Percentiles rank a stretch among this genome's conserved stretches.
phyloP scores from a whole-genome alignment of 2,888 invertebrate species.

The Synanthedon tipuliformis region DNA sequence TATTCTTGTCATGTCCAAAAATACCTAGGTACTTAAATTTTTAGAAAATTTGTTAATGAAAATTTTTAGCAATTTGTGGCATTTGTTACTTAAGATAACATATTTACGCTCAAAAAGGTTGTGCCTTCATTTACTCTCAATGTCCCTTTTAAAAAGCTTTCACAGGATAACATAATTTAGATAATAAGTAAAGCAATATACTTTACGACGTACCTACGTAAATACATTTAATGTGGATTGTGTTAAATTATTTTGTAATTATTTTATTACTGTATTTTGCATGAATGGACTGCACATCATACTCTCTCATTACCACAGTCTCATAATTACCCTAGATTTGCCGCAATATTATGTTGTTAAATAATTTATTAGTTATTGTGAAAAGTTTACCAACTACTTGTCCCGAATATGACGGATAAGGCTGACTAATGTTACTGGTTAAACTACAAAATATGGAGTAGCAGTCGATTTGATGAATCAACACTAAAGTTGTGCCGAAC shows the following conservation, averaged over 20 bases:
- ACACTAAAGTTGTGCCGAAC: slow-evolving; percentile 1
- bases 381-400: neutral
- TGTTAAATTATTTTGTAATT: neutral
- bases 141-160: neutral
- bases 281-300: neutral
- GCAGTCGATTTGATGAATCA: slow-evolving; percentile 10
- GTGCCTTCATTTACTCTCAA: no score
- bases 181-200: neutral
- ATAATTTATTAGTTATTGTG: no score
- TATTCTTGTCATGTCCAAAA: no score
- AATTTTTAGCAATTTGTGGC: no score
- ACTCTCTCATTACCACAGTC: no score
- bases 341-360: no score
- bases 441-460: neutral
- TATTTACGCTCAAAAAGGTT: no score
- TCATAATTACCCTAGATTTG: neutral
- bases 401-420: neutral
- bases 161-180: neutral
- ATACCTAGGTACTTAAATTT: no score
- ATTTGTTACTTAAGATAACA: no score
- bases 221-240: neutral
- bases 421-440: neutral
- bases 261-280: neutral
- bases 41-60: no score
- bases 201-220: neutral